Evolutionary conservation across 2,113 vertebrate genomes (phyloP).

Genomic region (Pimephales promelas): DNA sequence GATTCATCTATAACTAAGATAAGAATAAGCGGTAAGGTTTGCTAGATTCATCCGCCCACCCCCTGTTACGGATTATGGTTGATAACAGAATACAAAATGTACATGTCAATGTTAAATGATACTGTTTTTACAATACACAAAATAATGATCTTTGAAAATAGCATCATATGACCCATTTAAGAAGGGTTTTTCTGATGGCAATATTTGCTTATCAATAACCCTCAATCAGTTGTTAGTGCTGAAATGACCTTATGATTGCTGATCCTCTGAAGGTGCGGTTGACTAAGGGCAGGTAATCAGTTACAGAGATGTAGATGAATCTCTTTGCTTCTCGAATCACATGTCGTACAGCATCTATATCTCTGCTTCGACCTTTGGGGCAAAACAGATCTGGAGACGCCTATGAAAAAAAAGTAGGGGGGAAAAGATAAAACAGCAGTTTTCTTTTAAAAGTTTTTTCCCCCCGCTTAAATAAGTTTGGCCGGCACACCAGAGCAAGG

Average conservation of each 20-base stretch:
- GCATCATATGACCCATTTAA: no score
- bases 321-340: conserved; percentile 87
- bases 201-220: no score
- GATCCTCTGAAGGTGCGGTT: conserved; percentile 65
- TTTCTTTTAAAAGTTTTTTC: neutral
- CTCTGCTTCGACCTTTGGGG: conserved; percentile 88
- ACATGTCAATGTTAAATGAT: no score
- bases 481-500: neutral
- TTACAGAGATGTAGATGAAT: conserved; percentile 93
- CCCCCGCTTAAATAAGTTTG: neutral
- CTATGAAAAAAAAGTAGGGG: conserved; percentile 65
- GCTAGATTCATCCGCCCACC: no score
- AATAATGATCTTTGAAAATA: no score
- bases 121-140: no score
- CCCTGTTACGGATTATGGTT: no score
- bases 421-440: neutral
- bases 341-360: conserved; percentile 90
- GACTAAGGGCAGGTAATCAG: conserved; percentile 88
- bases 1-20: no score
- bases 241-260: conserved; percentile 12
- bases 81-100: no score
- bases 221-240: neutral
- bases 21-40: no score
- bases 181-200: no score
- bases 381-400: conserved; percentile 90